phyloP scores from a whole-genome alignment of 2,797 vertebrate species.

The Tiaroga cobitis region DNA sequence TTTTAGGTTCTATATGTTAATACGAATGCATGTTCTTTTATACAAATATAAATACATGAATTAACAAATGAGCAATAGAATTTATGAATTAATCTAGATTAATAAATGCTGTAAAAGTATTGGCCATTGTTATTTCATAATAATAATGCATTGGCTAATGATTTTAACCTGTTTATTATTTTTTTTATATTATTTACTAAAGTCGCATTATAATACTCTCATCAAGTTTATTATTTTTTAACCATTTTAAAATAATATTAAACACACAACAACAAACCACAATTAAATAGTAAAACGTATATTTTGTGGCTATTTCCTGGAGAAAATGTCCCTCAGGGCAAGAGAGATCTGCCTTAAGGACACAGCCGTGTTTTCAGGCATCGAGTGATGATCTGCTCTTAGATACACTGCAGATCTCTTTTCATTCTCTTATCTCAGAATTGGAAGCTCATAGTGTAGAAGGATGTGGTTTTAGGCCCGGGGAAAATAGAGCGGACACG shows the following conservation, averaged over 20 bases:
- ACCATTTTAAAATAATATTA: neutral
- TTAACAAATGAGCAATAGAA: neutral
- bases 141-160: neutral
- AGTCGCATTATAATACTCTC: neutral
- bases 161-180: neutral
- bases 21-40: neutral
- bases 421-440: conserved; percentile 33
- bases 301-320: neutral
- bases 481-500: conserved; percentile 59
- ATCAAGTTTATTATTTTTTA: neutral
- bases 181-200: neutral
- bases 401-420: conserved; percentile 8
- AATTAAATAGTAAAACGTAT: neutral
- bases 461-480: conserved; percentile 53
- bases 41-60: neutral
- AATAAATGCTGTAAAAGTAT: neutral
- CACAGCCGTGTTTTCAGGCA: neutral
- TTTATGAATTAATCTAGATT: neutral
- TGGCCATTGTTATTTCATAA: neutral
- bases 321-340: neutral
- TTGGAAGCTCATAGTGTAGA: conserved; percentile 36
- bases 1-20: neutral
- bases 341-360: conserved; percentile 11
- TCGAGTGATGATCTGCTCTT: neutral
- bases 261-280: neutral